These are phyloP conservation scores for Mystacornis crossleyi DNA, from an alignment of 2,113 vertebrate species.

Conservation along the genomic window DNA sequence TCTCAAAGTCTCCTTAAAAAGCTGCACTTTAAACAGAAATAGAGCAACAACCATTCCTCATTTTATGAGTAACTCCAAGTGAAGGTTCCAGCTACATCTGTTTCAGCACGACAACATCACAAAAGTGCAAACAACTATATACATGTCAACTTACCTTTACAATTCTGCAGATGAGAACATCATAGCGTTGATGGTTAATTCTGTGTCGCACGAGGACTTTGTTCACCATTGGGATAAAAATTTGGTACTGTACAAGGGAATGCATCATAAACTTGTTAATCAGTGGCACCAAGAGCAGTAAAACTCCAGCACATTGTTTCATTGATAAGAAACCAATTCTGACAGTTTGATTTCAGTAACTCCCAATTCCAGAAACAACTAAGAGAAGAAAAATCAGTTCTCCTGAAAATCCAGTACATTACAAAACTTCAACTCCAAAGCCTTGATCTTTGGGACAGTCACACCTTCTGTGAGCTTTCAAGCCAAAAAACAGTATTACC, in stretches of 20 bases:
- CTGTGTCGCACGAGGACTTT: slow-evolving; percentile 95
- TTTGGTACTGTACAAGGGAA: slow-evolving; percentile 87
- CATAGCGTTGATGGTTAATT: slow-evolving; percentile 96
- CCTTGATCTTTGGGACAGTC: background rate
- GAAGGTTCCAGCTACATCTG: background rate
- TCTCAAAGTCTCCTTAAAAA: background rate
- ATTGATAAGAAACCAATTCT: background rate
- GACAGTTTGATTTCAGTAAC: background rate
- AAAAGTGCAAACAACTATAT: background rate
- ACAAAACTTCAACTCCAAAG: background rate
- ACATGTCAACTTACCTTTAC: slow-evolving; percentile 83
- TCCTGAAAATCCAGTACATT: background rate
- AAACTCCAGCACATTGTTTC: background rate
- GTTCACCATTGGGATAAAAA: slow-evolving; percentile 99
- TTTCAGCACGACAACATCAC: background rate
- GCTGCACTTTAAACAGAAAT: background rate
- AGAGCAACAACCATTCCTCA: background rate
- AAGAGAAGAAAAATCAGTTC: background rate
- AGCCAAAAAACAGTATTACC: slow-evolving; percentile 68
- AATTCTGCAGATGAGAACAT: slow-evolving; percentile 96
- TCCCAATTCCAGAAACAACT: background rate
- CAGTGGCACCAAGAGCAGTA: background rate
- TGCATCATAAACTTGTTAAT: background rate
- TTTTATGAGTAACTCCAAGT: background rate
- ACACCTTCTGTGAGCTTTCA: background rate